Conservation (phyloP, 2,113 vertebrate species). For the Tapirus terrestris region DNA sequence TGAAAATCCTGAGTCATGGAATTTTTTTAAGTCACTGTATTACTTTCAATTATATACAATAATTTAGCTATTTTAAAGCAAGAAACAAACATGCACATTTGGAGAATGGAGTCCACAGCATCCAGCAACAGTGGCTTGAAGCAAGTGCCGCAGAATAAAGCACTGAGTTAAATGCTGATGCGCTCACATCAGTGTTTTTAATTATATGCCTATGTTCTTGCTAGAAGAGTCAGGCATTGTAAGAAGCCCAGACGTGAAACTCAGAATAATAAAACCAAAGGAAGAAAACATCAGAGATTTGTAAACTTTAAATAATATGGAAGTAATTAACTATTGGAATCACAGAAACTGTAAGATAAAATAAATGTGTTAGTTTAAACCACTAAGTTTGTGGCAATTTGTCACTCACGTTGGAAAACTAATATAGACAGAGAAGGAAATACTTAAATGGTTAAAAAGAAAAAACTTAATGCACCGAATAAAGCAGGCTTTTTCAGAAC, state of each 20-base stretch:
- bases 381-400: not conserved
- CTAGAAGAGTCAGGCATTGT: constrained; percentile 39
- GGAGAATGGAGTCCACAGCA: not conserved
- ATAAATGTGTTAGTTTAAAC: not conserved
- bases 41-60: constrained; percentile 28
- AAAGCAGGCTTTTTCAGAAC: not conserved
- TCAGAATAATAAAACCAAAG: constrained; percentile 34
- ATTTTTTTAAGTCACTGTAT: not conserved
- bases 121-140: not conserved
- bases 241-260: constrained; percentile 29
- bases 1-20: not conserved
- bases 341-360: not conserved
- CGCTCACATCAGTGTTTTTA: constrained; percentile 27
- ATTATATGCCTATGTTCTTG: not conserved
- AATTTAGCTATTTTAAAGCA: not conserved
- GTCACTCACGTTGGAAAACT: not conserved
- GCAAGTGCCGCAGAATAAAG: not conserved
- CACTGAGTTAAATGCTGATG: not conserved
- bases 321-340: constrained; percentile 44
- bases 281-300: constrained; percentile 21
- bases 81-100: not conserved
- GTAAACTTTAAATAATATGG: not conserved
- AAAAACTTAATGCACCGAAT: not conserved
- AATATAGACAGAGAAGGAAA: not conserved
- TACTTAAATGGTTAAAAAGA: not conserved